Evolutionary conservation across 2,888 invertebrate species (phyloP).

Genomic region (Elegia similella): DNA sequence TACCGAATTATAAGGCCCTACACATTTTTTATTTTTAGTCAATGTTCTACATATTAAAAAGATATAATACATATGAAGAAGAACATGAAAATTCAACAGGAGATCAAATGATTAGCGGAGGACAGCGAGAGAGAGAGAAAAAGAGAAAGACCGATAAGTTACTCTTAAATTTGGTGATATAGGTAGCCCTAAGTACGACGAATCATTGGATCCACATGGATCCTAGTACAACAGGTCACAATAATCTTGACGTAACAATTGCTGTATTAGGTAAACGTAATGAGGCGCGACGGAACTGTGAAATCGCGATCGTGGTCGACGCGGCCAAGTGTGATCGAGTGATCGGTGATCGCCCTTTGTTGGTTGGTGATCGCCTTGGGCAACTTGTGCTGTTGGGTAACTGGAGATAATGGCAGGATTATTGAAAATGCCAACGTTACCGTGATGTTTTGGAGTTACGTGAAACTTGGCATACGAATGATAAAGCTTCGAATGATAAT

Average conservation of each 20-base stretch:
- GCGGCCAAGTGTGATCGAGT: conserved; percentile 37
- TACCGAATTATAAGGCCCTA: no score
- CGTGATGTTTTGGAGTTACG: neutral
- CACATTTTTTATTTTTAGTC: no score
- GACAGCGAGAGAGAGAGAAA: no score
- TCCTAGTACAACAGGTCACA: conserved; percentile 36
- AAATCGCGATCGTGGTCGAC: conserved; percentile 53
- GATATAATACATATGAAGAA: no score
- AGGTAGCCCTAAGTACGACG: conserved; percentile 30
- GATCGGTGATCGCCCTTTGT: conserved; percentile 33
- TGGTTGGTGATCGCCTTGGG: conserved; percentile 25
- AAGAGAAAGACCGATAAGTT: no score
- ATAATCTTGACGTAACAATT: conserved; percentile 48
- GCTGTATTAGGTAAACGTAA: conserved; percentile 52
- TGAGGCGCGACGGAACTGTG: conserved; percentile 55
- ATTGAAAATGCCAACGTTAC: conserved; percentile 12
- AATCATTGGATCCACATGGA: conserved; percentile 50
- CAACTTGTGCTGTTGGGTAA: conserved; percentile 14
- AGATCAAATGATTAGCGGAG: no score
- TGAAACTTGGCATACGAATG: neutral
- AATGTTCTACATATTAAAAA: no score
- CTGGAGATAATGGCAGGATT: conserved; percentile 9
- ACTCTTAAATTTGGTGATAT: no score
- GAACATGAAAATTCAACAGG: no score
- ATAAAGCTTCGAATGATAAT: neutral